Evolutionary conservation across 1,140 invertebrate species (phyloP), one percentile per base, ranked within the genome.

Genomic region (Drosophila nannoptera): DNA sequence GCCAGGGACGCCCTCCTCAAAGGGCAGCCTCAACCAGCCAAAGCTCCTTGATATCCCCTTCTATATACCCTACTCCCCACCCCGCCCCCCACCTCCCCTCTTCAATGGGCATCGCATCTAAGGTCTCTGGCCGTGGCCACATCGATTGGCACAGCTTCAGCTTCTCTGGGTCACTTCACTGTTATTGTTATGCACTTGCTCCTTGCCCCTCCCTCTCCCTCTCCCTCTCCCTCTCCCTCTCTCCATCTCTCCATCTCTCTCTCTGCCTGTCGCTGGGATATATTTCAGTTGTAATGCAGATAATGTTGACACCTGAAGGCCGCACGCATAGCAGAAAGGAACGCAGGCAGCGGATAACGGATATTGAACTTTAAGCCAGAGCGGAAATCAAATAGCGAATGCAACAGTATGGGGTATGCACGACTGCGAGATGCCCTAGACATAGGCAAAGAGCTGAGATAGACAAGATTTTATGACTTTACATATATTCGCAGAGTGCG

Each of bases 271-370:
- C n/a, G 66, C 53, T 35, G 40, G 69, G 67, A 84, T 80, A 78
- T 73, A 83, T 84, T 82, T 69, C 56, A 55, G 55, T 60, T 65
- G 50, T 42, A 76, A 84, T 84, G 64, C 53, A 75, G 73, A 76
- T 73, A 76, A 76, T 84, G 73, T 80, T 84, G 60, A 52, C 80
- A 84, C 69, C 76, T 76, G 73, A 83, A 84, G 80, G 75, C 75
- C 75, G 62, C 55, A 49, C 14, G 16, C 52, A 64, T 31, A 46
- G 22, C 32, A 31, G 36, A 12, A 46, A 53, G 38, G 22, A 31
- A 16, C 40, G 5, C 4, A 4, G 12, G 42, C 55, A 38, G 62
- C 54, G 55, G 63, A 62, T 54, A 71, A 73, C 56, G 76, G 76
- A 78, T 78, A 78, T 75, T 73, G 66, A 35, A 66, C 52, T 52